Evolutionary conservation across 2,797 vertebrate genomes (phyloP), one percentile per base, ranked within the genome.

Genomic region (Galaxias olidus): DNA sequence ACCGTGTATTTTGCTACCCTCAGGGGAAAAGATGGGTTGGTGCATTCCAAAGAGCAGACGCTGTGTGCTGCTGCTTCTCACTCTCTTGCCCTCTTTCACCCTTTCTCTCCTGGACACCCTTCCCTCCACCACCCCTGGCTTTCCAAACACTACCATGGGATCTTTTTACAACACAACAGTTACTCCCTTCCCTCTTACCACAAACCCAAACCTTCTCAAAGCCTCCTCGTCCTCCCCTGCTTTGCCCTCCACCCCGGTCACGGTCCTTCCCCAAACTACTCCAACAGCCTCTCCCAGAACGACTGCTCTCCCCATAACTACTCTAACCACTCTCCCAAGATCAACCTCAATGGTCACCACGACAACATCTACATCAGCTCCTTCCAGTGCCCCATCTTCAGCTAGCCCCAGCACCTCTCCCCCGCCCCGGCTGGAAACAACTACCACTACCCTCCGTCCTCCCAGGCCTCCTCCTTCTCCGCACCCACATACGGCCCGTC

Each of bases 21-120:
- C 51, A 71, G 78, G 45, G 49, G 47, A 59, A 76, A 86, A 45
- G 55, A 86, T 88, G 86, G 65, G 76, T 78, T 71, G 66, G 14
- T 46, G 68, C 44, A 54, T 54, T n/a, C 61, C 52, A 69, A 86
- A 45, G 64, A 81, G 66, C 55, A 76, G 59, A 71, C 18, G 65
- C 63, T 71, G 45, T 64, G n/a, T 73, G 58, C 63, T 80, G 64
- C 64, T 80, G 65, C 69, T 77, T n/a, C 46, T 74, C 14, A 66
- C 63, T 1, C 0, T 79, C 51, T 20, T 6, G 10, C 57, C n/a
- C 2, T 63, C 69, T 8, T 1, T 75, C n/a, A 18, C 14, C 64
- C 40, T 73, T 41, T 55, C 12, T 68, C 54, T 65, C 73, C 61
- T 69, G 59, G 48, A 65, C 5, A 43, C 72, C 42, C 15, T 77